Conservation (phyloP, 2,797 vertebrate genomes). For the Cichlasoma orientale region DNA sequence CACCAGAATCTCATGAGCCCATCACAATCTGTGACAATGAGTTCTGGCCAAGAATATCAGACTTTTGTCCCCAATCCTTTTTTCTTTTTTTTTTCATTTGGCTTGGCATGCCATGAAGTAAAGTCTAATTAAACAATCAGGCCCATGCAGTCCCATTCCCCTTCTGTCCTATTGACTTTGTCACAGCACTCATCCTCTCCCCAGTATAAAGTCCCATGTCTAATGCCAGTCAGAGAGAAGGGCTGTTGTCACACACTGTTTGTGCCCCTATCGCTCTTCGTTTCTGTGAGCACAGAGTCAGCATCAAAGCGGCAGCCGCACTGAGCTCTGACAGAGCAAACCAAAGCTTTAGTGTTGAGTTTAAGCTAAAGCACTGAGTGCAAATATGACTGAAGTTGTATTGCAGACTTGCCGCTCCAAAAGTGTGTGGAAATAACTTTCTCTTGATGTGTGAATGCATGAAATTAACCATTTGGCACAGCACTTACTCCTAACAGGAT, state of each 20-base stretch:
- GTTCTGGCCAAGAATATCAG: constrained; percentile 64
- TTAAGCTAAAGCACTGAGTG: constrained; percentile 61
- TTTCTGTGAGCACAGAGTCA: constrained; percentile 65
- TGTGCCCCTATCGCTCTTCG: constrained; percentile 65
- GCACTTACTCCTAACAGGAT: constrained; percentile 12
- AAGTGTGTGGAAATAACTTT: constrained; percentile 50
- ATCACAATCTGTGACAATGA: constrained; percentile 74
- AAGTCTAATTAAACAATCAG: constrained; percentile 86
- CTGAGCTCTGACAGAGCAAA: constrained; percentile 65
- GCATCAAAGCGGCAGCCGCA: constrained; percentile 75
- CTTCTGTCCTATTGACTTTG: constrained; percentile 78
- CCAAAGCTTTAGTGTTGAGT: constrained; percentile 60
- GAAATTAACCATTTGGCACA: constrained; percentile 49
- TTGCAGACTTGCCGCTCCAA: constrained; percentile 49
- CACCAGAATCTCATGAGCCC: constrained; percentile 74
- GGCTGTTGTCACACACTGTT: constrained; percentile 72
- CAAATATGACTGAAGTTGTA: constrained; percentile 65
- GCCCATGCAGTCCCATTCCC: constrained; percentile 70
- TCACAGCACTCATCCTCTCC: constrained; percentile 75
- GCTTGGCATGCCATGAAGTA: constrained; percentile 69
- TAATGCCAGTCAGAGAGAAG: constrained; percentile 68
- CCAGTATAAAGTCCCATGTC: constrained; percentile 72
- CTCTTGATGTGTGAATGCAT: constrained; percentile 48
- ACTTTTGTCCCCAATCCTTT: constrained; percentile 38
- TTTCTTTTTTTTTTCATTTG: constrained; percentile 50